These are phyloP conservation scores for Ophonus ardosiacus DNA, from an alignment of 2,888 invertebrate genomes.

Conservation along the genomic window DNA sequence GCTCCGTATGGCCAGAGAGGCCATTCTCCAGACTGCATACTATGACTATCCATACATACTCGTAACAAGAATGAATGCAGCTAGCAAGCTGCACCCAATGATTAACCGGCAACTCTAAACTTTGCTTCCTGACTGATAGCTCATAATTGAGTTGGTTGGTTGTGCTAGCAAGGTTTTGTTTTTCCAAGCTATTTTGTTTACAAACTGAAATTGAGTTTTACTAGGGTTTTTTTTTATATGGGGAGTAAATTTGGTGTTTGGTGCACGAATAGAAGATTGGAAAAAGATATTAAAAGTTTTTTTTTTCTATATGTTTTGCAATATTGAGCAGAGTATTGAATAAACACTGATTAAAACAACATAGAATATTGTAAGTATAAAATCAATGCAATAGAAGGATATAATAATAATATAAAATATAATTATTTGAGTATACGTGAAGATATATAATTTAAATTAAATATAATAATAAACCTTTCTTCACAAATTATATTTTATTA, in stretches of 20 bases:
- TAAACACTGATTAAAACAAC: too few species aligned
- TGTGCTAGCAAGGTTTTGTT: not conserved
- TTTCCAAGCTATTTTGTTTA: not conserved
- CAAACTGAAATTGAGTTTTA: not conserved
- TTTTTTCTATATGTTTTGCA: not conserved
- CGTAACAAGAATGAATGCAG: slow-evolving; percentile 16
- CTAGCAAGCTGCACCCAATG: slow-evolving; percentile 10
- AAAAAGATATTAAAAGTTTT: not conserved
- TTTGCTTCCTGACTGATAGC: slow-evolving; percentile 30
- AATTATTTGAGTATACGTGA: too few species aligned
- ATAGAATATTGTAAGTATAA: too few species aligned
- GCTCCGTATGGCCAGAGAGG: not conserved
- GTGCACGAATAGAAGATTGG: not conserved
- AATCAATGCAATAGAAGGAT: too few species aligned
- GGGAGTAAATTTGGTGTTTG: not conserved
- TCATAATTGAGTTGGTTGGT: slow-evolving; percentile 25
- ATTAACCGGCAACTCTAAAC: slow-evolving; percentile 38
- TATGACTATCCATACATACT: not conserved
- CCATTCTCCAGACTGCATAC: not conserved
- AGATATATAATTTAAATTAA: too few species aligned
- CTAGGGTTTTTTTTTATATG: not conserved
- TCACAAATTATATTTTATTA: too few species aligned
- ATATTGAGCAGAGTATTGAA: not conserved
- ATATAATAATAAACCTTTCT: too few species aligned
- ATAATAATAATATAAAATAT: too few species aligned